A percentile compares a stretch with the other conserved stretches of the same genome.
These are phyloP conservation scores for Crocallis elinguaria DNA, from an alignment of 2,888 invertebrate species.

Conservation along the genomic window DNA sequence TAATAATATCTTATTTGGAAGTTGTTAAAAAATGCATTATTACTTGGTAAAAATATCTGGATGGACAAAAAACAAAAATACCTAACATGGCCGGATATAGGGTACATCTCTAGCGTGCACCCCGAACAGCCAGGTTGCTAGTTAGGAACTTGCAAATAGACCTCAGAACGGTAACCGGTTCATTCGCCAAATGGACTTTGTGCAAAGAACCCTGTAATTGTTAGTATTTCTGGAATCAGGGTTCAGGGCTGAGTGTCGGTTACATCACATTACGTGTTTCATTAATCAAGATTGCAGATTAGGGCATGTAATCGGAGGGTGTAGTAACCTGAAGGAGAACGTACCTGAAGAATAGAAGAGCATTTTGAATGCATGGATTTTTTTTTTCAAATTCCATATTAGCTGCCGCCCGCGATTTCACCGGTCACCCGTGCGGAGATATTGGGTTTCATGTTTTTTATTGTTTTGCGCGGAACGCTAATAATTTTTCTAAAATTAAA, in stretches of 20 bases:
- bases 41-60: background rate
- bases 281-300: conserved; percentile 5
- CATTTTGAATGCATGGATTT: too few relatives aligned
- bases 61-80: background rate
- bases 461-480: too few relatives aligned
- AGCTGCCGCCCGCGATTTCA: too few relatives aligned
- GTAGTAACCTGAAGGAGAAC: background rate
- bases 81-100: background rate
- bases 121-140: conserved; percentile 12
- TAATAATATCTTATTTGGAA: too few relatives aligned
- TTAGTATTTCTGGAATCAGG: conserved; percentile 7
- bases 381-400: too few relatives aligned
- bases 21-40: too few relatives aligned
- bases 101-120: conserved; percentile 1
- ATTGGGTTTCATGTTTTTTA: too few relatives aligned
- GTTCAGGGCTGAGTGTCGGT: background rate
- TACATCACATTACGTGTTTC: conserved; percentile 1
- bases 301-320: background rate
- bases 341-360: background rate
- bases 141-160: conserved; percentile 19
- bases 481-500: too few relatives aligned
- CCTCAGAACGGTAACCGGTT: conserved; percentile 11
- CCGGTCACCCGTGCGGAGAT: too few relatives aligned
- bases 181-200: conserved; percentile 16
- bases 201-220: conserved; percentile 12